Percentiles rank a stretch among this genome's conserved stretches.
Evolutionary conservation across 2,797 vertebrate species (phyloP).

Genomic region (Anniella stebbinsi): DNA sequence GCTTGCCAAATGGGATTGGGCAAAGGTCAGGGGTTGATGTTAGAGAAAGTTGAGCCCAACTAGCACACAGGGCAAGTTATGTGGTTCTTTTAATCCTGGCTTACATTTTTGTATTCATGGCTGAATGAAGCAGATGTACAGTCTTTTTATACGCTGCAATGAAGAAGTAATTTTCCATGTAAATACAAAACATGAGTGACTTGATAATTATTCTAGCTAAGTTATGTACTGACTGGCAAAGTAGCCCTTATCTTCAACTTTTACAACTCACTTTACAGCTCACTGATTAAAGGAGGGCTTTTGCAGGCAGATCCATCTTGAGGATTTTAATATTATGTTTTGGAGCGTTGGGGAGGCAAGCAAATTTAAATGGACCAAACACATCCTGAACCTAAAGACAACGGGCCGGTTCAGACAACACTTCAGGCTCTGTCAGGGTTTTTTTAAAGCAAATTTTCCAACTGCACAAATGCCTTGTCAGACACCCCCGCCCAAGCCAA

Average conservation of each 20-base stretch:
- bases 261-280: background rate
- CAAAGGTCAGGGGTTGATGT: too few relatives aligned
- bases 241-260: background rate
- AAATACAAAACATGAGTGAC: background rate
- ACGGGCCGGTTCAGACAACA: too few relatives aligned
- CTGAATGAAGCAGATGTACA: background rate
- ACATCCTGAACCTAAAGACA: background rate
- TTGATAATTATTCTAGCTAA: background rate
- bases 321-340: background rate
- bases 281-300: background rate
- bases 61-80: background rate
- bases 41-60: background rate
- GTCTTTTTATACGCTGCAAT: background rate
- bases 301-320: background rate
- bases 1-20: background rate
- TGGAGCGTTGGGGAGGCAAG: background rate
- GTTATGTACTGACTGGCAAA: background rate
- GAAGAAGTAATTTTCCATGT: background rate
- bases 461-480: too few relatives aligned
- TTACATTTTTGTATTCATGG: background rate
- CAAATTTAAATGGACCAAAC: background rate
- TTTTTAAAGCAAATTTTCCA: too few relatives aligned
- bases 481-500: too few relatives aligned
- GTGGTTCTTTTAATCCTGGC: background rate
- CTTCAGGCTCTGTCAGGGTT: too few relatives aligned